These are phyloP conservation scores for Phaethornis superciliosus DNA, from an alignment of 2,113 vertebrate genomes.

Conservation along the genomic window DNA sequence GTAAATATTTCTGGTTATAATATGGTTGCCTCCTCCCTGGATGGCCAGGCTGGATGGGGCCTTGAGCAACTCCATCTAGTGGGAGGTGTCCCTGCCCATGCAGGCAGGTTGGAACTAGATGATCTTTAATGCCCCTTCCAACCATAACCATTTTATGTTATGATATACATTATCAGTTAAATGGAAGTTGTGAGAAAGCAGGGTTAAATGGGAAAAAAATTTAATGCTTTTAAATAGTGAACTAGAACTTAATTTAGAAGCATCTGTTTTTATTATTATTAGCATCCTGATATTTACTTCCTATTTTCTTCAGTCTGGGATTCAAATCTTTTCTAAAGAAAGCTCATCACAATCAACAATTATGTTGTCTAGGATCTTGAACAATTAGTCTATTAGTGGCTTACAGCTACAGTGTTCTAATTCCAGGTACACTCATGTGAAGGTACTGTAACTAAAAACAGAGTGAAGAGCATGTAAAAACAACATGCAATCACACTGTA, in stretches of 20 bases:
- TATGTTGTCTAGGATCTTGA: not conserved
- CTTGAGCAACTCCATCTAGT: too few species aligned
- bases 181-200: not conserved
- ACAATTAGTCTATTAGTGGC: constrained; percentile 3
- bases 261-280: not conserved
- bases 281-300: not conserved
- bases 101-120: too few species aligned
- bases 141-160: too few species aligned
- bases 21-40: too few species aligned
- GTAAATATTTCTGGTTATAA: not conserved
- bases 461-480: not conserved
- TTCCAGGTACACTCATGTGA: constrained; percentile 11
- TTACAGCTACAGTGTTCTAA: not conserved
- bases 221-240: not conserved
- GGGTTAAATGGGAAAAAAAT: not conserved
- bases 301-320: constrained; percentile 28
- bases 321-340: constrained; percentile 31
- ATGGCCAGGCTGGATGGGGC: too few species aligned
- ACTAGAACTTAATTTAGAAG: not conserved
- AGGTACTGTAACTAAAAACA: constrained; percentile 47
- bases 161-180: not conserved
- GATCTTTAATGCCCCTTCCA: too few species aligned
- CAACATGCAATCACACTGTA: not conserved
- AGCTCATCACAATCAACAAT: constrained; percentile 2
- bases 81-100: too few species aligned